Evolutionary conservation across 2,888 invertebrate genomes (phyloP).

Genomic region (Lepidocyrtoides sp.): DNA sequence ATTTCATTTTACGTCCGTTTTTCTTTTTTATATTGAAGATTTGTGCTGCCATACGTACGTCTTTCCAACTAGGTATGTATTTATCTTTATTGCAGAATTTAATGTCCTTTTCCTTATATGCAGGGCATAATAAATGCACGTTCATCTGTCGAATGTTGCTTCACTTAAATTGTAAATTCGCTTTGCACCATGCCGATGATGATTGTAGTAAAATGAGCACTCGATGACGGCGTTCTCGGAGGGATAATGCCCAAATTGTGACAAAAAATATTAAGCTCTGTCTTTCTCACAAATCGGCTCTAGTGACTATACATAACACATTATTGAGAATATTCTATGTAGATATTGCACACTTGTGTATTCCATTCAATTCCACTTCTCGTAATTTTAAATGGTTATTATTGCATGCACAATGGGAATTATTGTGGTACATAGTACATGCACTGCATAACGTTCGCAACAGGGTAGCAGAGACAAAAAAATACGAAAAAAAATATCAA

Average conservation of each 20-base stretch:
- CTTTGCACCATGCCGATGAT: not conserved
- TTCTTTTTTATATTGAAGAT: too few species aligned
- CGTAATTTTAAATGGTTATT: constrained; percentile 8
- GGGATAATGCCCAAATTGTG: not conserved
- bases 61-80: too few species aligned
- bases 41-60: too few species aligned
- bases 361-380: not conserved
- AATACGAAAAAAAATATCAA: not conserved
- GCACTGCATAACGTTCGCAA: not conserved
- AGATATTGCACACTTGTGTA: not conserved
- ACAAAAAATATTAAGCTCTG: not conserved
- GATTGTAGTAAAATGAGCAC: not conserved
- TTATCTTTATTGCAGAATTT: constrained; percentile 8
- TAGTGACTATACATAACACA: too few species aligned
- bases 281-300: not conserved
- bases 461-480: not conserved
- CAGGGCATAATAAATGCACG: not conserved
- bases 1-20: not conserved
- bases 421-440: not conserved
- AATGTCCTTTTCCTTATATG: not conserved
- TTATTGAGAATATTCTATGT: not conserved
- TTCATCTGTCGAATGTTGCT: not conserved
- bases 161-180: constrained; percentile 3
- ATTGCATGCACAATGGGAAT: not conserved
- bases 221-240: not conserved